phyloP scores from a whole-genome alignment of 2,797 vertebrate genomes.

The Vireo griseus region DNA sequence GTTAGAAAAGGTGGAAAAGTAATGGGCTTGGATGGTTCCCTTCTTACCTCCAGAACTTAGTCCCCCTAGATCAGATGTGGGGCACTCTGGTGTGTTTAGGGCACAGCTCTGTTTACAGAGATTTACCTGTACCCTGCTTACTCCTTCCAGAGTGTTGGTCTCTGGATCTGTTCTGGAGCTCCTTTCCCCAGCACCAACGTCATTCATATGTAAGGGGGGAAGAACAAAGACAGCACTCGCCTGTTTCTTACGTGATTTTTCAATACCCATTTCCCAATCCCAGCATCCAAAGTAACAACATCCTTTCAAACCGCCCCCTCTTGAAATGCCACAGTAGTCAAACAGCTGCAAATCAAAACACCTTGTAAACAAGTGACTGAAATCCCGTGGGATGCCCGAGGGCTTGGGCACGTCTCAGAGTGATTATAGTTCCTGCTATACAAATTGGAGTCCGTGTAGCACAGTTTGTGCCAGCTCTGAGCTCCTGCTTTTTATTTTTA shows the following conservation, averaged over 20 bases:
- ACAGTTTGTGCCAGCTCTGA: conserved; percentile 15
- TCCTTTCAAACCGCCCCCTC: conserved; percentile 59
- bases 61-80: background rate
- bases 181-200: background rate
- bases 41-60: background rate
- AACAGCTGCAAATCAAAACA: conserved; percentile 68
- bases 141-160: background rate
- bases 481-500: conserved; percentile 61
- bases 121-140: background rate
- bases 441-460: conserved; percentile 60
- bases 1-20: background rate
- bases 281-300: conserved; percentile 42
- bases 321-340: conserved; percentile 49
- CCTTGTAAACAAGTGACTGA: conserved; percentile 70
- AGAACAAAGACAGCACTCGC: conserved; percentile 30
- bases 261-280: conserved; percentile 61
- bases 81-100: background rate
- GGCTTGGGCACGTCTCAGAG: conserved; percentile 62
- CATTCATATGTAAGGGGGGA: background rate
- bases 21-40: background rate
- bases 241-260: conserved; percentile 46
- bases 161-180: background rate
- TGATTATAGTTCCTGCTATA: conserved; percentile 68
- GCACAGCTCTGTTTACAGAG: background rate
- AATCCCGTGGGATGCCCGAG: conserved; percentile 64